Conservation (phyloP, 2,797 vertebrate species). For the Scarus forsteni region DNA sequence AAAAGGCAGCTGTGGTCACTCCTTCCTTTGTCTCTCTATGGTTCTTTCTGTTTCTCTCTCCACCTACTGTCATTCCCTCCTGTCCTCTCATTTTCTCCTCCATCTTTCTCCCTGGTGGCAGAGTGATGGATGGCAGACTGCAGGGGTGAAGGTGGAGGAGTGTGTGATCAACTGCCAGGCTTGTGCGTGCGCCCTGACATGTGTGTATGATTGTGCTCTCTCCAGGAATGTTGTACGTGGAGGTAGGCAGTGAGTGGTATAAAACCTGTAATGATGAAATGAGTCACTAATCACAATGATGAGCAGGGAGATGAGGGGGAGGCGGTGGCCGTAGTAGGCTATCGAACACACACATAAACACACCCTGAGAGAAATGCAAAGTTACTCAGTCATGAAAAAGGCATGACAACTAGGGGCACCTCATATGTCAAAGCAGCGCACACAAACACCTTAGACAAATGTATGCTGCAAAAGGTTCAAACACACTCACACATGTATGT, state of each 20-base stretch:
- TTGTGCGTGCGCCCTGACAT: constrained; percentile 8
- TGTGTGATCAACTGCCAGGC: constrained; percentile 67
- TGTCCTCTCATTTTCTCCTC: constrained; percentile 35
- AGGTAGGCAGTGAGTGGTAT: constrained; percentile 60
- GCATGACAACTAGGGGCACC: constrained; percentile 1
- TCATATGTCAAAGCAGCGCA: neutral
- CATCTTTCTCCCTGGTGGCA: constrained; percentile 58
- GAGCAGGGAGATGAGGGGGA: constrained; percentile 65
- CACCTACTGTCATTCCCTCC: constrained; percentile 33
- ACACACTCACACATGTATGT: constrained; percentile 33
- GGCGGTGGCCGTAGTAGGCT: constrained; percentile 32
- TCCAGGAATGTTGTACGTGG: constrained; percentile 24
- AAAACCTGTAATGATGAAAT: constrained; percentile 78
- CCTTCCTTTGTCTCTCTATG: constrained; percentile 61
- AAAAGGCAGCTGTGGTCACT: constrained; percentile 64
- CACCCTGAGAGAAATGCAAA: constrained; percentile 8
- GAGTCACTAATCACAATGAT: constrained; percentile 81
- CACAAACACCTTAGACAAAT: constrained; percentile 36
- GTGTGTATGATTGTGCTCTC: constrained; percentile 29
- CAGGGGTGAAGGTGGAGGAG: constrained; percentile 77
- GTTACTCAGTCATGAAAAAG: constrained; percentile 16
- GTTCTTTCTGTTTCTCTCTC: constrained; percentile 38
- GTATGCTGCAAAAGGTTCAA: constrained; percentile 33
- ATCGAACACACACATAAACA: constrained; percentile 12
- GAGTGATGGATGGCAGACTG: constrained; percentile 78